Evolutionary conservation across 2,113 vertebrate genomes (phyloP), one percentile per base, ranked within the genome.

Genomic region (Acrocephalus arundinaceus): DNA sequence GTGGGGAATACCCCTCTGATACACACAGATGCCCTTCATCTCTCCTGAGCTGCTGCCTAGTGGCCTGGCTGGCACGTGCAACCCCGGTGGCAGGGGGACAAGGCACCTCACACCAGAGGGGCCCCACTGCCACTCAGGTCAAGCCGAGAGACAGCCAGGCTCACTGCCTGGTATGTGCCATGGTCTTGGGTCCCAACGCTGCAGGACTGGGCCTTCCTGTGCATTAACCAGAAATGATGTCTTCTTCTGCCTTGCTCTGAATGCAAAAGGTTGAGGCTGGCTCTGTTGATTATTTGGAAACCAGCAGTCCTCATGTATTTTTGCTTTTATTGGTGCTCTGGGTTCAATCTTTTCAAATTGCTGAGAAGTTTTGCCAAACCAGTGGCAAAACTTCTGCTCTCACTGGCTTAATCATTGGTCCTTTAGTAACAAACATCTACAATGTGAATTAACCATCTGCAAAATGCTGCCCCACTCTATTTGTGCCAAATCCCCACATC

Each of bases 81-180:
- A 7, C 19, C 17, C 61, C 1, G 0, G 37, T 0, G 4, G 41
- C 39, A 48, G 10, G 23, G 33, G 13, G 6, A 68, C 27, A 30
- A 46, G 58, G 24, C 14, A 13, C 16, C 30, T 61, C 57, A n/a
- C 15, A 10, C 5, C 6, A 13, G 22, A 28, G 23, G 48, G 33
- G 2, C 62, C 46, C 30, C 1, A 4, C 15, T 72, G 45, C 13
- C 6, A 0, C 1, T 1, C 16, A 51, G 12, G 11, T 22, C 45
- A 25, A 85, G 25, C 17, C 9, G 4, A 46, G 70, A 31, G 35
- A 61, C 31, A 30, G 28, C 12, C 0, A 3, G 16, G 27, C 11
- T 35, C 5, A 3, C 30, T 5, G 1, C 3, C 2, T 3, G 17
- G 7, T 2, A 59, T 0, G 0, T 41, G 35, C 37, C 49, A 15